Evolutionary conservation across 1,140 invertebrate species (phyloP).

Genomic region (Sipha flava): DNA sequence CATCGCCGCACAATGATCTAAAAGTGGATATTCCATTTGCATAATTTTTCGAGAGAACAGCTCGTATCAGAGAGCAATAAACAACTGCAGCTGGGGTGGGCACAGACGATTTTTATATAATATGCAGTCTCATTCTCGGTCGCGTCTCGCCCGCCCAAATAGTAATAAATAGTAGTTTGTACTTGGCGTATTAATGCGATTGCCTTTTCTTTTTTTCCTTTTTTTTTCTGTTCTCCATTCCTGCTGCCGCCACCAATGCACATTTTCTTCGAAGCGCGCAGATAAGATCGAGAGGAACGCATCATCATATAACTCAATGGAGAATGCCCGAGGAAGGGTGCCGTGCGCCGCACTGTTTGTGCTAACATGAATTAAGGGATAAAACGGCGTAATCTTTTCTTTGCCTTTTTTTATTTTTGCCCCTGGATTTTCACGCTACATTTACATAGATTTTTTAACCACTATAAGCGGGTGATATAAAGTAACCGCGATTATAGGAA

Average conservation of each 20-base stretch:
- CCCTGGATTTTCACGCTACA: background rate
- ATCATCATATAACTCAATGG: slow-evolving; percentile 24
- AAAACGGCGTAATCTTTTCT: slow-evolving; percentile 16
- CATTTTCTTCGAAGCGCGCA: background rate
- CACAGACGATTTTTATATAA: slow-evolving; percentile 29
- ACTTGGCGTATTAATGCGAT: slow-evolving; percentile 33
- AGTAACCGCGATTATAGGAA: background rate
- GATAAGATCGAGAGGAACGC: slow-evolving; percentile 27
- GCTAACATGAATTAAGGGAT: slow-evolving; percentile 24
- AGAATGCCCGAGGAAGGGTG: background rate
- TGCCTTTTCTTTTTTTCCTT: background rate
- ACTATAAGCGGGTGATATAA: background rate
- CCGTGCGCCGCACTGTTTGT: background rate
- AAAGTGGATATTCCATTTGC: slow-evolving; percentile 25
- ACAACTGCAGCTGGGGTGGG: background rate
- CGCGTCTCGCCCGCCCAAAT: slow-evolving; percentile 4
- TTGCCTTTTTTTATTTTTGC: background rate
- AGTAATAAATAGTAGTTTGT: slow-evolving; percentile 32
- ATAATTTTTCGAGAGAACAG: slow-evolving; percentile 14
- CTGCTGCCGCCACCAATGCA: background rate
- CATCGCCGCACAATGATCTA: background rate
- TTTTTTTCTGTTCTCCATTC: background rate
- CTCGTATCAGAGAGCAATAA: slow-evolving; percentile 17
- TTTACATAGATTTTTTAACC: slow-evolving; percentile 12
- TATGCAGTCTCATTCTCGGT: slow-evolving; percentile 9